A percentile compares a stretch with the other conserved stretches of the same genome.
phyloP scores from a whole-genome alignment of 1,140 invertebrate genomes.

The Diorhabda elongata region DNA sequence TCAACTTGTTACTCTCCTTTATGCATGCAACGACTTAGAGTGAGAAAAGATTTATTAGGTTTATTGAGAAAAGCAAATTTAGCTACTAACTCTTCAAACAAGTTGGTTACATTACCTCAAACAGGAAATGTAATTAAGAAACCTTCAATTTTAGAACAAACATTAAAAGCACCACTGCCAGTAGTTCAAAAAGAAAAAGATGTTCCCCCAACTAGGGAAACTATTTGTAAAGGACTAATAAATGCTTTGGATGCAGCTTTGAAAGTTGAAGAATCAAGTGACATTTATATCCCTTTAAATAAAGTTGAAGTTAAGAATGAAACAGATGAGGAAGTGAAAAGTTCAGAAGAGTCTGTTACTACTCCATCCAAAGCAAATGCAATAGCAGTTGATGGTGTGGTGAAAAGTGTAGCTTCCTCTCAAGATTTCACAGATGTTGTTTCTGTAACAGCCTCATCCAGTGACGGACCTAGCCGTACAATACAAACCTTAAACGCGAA shows the following conservation, averaged over 20 bases:
- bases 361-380: constrained; percentile 47
- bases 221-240: constrained; percentile 57
- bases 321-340: constrained; percentile 34
- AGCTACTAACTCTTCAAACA: constrained; percentile 37
- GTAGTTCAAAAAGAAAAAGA: constrained; percentile 23
- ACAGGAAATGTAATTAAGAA: constrained; percentile 36
- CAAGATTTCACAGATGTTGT: constrained; percentile 39
- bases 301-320: constrained; percentile 49
- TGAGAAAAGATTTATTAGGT: constrained; percentile 63
- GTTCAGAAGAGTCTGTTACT: constrained; percentile 44
- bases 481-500: constrained; percentile 46
- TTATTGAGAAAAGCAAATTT: constrained; percentile 60
- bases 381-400: constrained; percentile 45
- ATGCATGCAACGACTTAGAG: constrained; percentile 64
- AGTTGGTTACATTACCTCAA: constrained; percentile 22
- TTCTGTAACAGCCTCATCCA: constrained; percentile 36
- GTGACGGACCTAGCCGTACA: constrained; percentile 48
- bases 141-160: constrained; percentile 52
- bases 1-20: constrained; percentile 73
- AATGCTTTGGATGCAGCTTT: constrained; percentile 55
- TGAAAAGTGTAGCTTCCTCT: constrained; percentile 45
- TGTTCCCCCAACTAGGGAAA: constrained; percentile 28
- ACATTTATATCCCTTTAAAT: constrained; percentile 44
- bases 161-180: constrained; percentile 44
- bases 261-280: constrained; percentile 52